A percentile compares a stretch with the other conserved stretches of the same genome.
Evolutionary conservation across 2,797 vertebrate genomes (phyloP).

Genomic region (Pteropus rufus): DNA sequence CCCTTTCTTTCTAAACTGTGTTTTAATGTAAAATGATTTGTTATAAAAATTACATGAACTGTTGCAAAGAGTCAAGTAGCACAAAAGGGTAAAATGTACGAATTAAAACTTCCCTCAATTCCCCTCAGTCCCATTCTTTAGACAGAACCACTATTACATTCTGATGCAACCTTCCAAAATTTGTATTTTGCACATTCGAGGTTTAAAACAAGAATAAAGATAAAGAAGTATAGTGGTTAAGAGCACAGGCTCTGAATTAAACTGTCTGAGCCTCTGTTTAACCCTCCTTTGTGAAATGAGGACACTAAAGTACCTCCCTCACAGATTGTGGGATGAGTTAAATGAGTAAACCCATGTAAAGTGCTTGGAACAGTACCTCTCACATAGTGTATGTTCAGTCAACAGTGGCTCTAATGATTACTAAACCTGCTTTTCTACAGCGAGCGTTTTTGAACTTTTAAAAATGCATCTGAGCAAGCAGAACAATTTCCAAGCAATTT

Average conservation of each 20-base stretch:
- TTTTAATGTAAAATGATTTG: slow-evolving; percentile 26
- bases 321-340: background rate
- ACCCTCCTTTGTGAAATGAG: background rate
- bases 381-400: background rate
- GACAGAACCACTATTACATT: background rate
- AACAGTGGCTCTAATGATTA: background rate
- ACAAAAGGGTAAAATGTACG: background rate
- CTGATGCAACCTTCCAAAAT: background rate
- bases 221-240: background rate
- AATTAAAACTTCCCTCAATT: background rate
- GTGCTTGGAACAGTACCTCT: background rate
- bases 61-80: background rate
- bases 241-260: background rate
- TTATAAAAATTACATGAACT: background rate
- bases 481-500: background rate
- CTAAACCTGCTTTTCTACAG: background rate
- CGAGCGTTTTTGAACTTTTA: background rate
- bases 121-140: background rate
- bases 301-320: background rate
- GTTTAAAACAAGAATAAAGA: slow-evolving; percentile 22
- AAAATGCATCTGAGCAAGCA: background rate
- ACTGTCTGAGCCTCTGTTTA: background rate
- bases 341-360: background rate
- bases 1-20: slow-evolving; percentile 8
- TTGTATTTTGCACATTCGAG: background rate